Evolutionary conservation across 1,140 invertebrate genomes (phyloP).

Genomic region (Drosophila grimshawi): DNA sequence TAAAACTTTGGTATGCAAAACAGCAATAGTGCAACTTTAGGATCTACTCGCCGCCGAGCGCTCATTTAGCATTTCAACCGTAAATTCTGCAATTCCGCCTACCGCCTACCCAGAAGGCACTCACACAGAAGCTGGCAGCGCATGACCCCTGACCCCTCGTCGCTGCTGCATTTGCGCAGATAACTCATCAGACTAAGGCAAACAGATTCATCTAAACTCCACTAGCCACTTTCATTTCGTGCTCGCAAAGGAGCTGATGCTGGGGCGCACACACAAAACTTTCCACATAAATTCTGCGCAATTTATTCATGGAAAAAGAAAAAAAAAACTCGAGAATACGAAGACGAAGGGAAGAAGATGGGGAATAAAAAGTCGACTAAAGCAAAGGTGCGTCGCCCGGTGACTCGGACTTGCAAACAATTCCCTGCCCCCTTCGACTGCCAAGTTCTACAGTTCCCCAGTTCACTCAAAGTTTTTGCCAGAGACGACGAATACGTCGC

Average conservation of each 20-base stretch:
- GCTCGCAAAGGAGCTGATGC: constrained; percentile 15
- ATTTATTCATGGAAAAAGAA: constrained; percentile 80
- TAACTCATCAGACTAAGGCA: constrained; percentile 83
- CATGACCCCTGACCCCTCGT: background rate
- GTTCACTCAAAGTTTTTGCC: constrained; percentile 9
- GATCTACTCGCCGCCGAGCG: constrained; percentile 37
- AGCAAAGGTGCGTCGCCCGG: constrained; percentile 65
- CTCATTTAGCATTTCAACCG: constrained; percentile 79
- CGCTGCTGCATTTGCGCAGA: constrained; percentile 71
- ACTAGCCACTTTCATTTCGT: constrained; percentile 78
- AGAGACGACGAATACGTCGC: constrained; percentile 17
- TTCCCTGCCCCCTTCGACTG: background rate
- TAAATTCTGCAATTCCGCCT: constrained; percentile 65
- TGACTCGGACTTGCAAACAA: constrained; percentile 49
- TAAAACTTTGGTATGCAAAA: constrained; percentile 38
- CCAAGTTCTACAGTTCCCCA: background rate
- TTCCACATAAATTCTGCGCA: constrained; percentile 81
- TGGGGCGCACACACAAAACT: constrained; percentile 56
- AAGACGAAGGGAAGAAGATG: background rate
- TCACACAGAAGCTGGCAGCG: background rate
- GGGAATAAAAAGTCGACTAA: constrained; percentile 15
- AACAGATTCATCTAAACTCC: constrained; percentile 82
- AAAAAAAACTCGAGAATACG: constrained; percentile 20
- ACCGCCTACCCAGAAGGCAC: background rate
- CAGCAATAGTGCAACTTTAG: constrained; percentile 45